Base-by-base conservation (phyloP, 2,888 invertebrate species). In the Drosophila affinis region DNA sequence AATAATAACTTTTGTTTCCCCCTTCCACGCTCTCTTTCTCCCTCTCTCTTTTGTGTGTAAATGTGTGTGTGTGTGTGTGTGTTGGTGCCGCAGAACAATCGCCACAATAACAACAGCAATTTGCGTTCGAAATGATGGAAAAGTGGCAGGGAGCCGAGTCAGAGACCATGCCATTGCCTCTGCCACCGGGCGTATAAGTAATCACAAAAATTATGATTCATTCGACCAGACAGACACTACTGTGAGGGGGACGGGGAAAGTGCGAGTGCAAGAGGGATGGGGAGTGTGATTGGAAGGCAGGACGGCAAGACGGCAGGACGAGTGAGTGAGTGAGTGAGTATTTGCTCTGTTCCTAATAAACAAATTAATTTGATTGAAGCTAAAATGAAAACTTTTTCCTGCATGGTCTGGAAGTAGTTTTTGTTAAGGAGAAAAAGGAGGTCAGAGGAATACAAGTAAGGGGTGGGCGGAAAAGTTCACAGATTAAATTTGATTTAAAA, bases 121-220 rank as follows among this genome's bases (percentile, higher is more conserved):
- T 83, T 88, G 62, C 78, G 79, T 77, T 70, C 63, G 72, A 72
- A 83, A 71, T 76, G 63, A 78, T 74, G 87, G 76, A 75, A 80
- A 78, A 82, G 75, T 77, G 77, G 58, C 62, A 61, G 27, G 44
- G 29, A 44, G 29, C 46, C 44, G 53, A 54, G 48, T 21, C 46
- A 44, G 53, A 45, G 56, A 61, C 39, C 39, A n/a, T n/a, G 39
- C 39, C 39, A 39, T n/a, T 52, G 34, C 68, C 57, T n/a, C 48
- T 56, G 60, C 59, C 76, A 63, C 12, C 65, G 46, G 24, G 67
- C 84, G 83, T 85, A 75, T 75, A 79, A 86, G 81, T 78, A 87
- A 81, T 85, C 77, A 87, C 71, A 69, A 60, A 85, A 83, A 83
- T 84, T 73, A 75, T 87, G 77, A 85, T 77, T 85, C 79, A 81